These are phyloP conservation scores for Mallotus villosus DNA, from an alignment of 2,797 vertebrate genomes.

Conservation along the genomic window DNA sequence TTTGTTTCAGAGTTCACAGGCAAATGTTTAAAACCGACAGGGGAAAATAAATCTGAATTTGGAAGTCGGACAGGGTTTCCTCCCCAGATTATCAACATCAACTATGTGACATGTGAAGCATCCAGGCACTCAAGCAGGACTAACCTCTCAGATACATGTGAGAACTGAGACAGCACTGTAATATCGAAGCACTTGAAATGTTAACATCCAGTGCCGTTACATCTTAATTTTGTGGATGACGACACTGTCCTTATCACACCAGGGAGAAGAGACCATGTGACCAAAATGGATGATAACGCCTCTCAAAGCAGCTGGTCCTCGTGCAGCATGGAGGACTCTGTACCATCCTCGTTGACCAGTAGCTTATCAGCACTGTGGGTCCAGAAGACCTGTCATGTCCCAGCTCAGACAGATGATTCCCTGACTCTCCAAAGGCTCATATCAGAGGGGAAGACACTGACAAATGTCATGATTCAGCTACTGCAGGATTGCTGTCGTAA, in stretches of 20 bases:
- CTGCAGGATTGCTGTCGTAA: background rate
- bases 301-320: slow-evolving; percentile 4
- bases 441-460: background rate
- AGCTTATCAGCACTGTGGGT: background rate
- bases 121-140: background rate
- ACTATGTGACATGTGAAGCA: background rate
- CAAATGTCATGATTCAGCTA: background rate
- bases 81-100: slow-evolving; percentile 1
- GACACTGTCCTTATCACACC: background rate
- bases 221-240: background rate
- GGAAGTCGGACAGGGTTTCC: background rate
- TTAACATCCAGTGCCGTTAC: background rate
- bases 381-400: background rate
- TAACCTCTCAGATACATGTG: background rate
- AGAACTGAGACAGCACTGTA: background rate
- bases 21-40: background rate
- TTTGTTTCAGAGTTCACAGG: too few relatives aligned
- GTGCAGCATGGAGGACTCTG: background rate
- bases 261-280: slow-evolving; percentile 1
- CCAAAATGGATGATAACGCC: background rate
- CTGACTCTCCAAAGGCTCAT: background rate
- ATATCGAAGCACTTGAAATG: background rate
- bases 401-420: background rate
- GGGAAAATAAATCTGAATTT: background rate
- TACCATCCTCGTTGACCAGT: background rate